phyloP scores from a whole-genome alignment of 2,113 vertebrate genomes.

The Apus apus region DNA sequence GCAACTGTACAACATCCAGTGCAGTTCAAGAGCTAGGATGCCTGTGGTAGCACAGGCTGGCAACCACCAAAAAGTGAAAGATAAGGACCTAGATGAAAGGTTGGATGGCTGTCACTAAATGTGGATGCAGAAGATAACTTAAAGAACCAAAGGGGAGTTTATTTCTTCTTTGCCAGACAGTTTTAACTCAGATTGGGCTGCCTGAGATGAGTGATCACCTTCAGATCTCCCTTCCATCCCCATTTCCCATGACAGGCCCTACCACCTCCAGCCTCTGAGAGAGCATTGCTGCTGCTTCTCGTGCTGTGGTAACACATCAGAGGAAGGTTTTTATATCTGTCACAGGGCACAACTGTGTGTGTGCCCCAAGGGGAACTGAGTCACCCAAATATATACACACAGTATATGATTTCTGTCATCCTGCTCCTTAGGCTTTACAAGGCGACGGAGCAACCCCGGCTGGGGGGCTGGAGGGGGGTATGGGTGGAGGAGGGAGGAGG shows the following conservation, averaged over 20 bases:
- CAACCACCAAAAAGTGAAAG: neutral
- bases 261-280: rapidly evolving
- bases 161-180: neutral
- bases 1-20: neutral
- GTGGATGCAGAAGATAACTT: neutral
- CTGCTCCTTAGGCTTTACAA: neutral
- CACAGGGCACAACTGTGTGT: neutral
- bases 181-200: neutral
- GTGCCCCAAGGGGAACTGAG: neutral
- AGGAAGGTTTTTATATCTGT: neutral
- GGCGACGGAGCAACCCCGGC: neutral
- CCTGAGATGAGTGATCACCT: neutral
- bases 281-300: neutral
- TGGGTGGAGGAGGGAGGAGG: neutral
- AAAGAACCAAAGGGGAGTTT: neutral
- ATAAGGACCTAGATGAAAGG: neutral
- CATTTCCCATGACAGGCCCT: neutral
- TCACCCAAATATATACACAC: slow-evolving; percentile 18
- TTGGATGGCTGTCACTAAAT: rapidly evolving
- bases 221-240: neutral
- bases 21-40: neutral
- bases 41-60: neutral
- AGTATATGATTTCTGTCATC: neutral
- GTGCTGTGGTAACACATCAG: neutral
- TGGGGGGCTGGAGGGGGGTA: too few relatives aligned